phyloP scores from a whole-genome alignment of 1,140 invertebrate genomes.

The Drosophila erecta region DNA sequence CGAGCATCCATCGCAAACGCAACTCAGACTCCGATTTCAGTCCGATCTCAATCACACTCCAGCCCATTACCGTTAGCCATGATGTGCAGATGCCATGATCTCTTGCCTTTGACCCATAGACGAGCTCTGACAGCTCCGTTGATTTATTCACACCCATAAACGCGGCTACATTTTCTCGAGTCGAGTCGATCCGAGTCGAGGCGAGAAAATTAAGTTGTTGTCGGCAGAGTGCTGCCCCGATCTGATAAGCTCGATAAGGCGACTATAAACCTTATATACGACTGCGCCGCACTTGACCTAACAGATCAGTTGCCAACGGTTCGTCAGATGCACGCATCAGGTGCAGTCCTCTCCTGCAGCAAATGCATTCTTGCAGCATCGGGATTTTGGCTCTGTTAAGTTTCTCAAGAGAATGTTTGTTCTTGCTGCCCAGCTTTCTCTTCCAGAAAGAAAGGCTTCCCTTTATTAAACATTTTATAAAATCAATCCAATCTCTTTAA shows the following conservation, averaged over 20 bases:
- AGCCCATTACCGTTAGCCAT: constrained; percentile 59
- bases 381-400: background rate
- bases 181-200: constrained; percentile 29
- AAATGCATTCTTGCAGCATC: no score
- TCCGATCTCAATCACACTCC: constrained; percentile 26
- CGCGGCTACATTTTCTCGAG: constrained; percentile 39
- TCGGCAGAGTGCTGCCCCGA: constrained; percentile 33
- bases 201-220: constrained; percentile 81
- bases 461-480: no score
- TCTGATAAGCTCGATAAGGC: constrained; percentile 66
- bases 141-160: constrained; percentile 72
- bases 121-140: constrained; percentile 48
- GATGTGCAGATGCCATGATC: constrained; percentile 47
- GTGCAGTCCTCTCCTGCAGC: background rate
- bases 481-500: no score
- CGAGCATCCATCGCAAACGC: constrained; percentile 39
- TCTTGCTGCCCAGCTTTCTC: no score
- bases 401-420: background rate
- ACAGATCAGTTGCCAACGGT: constrained; percentile 60
- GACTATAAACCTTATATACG: constrained; percentile 75
- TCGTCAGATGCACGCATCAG: constrained; percentile 50
- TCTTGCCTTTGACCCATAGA: constrained; percentile 73
- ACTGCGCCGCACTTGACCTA: constrained; percentile 51
- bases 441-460: no score
- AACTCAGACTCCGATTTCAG: constrained; percentile 11